A percentile compares a stretch with the other conserved stretches of the same genome.
These are phyloP conservation scores for Poeciliopsis turrubarensis DNA, from an alignment of 2,113 vertebrate species.

Conservation along the genomic window DNA sequence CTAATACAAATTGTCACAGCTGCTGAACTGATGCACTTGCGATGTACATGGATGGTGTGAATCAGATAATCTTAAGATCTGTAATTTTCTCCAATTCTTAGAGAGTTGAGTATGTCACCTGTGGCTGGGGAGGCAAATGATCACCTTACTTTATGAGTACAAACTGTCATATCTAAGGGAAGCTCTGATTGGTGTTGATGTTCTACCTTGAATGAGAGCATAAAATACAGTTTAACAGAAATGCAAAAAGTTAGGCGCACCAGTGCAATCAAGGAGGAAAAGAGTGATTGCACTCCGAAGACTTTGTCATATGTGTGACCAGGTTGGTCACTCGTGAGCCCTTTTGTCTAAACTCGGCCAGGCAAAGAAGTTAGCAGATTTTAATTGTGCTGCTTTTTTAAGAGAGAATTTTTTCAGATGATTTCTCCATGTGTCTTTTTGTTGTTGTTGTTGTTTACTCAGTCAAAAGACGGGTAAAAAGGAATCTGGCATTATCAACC, in stretches of 20 bases:
- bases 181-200: too few species aligned
- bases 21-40: too few species aligned
- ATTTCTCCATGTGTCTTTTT: slow-evolving; percentile 50
- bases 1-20: too few species aligned
- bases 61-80: too few species aligned
- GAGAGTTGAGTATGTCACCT: too few species aligned
- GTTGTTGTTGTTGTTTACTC: slow-evolving; percentile 46
- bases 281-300: neutral
- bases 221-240: neutral
- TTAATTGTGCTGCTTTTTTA: neutral
- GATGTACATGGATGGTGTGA: too few species aligned
- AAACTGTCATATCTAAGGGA: too few species aligned
- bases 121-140: too few species aligned
- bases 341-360: neutral
- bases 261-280: neutral
- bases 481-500: slow-evolving; percentile 55
- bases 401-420: slow-evolving; percentile 30
- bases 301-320: neutral
- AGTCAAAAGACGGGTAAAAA: slow-evolving; percentile 61
- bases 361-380: slow-evolving; percentile 25
- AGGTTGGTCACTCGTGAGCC: neutral
- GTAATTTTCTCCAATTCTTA: too few species aligned
- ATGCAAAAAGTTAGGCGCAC: neutral
- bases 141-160: too few species aligned
- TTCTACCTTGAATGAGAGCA: too few species aligned